Evolutionary conservation across 2,113 vertebrate species (phyloP), one percentile per base, ranked within the genome.

Genomic region (Clarias magur): DNA sequence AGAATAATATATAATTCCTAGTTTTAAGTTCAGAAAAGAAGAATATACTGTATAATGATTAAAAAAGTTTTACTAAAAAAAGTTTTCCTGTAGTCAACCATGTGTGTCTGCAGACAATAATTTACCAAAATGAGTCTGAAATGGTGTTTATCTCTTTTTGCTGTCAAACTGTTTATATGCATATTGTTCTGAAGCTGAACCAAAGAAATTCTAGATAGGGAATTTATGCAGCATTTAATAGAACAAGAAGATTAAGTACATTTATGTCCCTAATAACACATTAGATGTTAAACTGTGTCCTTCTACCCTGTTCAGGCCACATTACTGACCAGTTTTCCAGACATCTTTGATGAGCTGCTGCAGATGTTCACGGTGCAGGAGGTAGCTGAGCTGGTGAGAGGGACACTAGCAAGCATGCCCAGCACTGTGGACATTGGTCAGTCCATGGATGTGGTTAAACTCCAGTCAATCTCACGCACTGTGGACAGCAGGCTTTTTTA

Each of bases 351-450:
- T 0, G 98, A 99, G 93, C 96, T 99, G 88, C 92, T 99, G 90
- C 98, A 98, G 92, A 99, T 99, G 98, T 99, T 99, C 89, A 97
- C 97, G 0, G 97, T 99, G 84, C 97, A 97, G 89, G 98, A 99
- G 84, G 98, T 99, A 54, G 98, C 98, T 0, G 98, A 99, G 93
- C 97, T 99, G 17, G 98, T 98, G 84, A 94, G 98, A 3, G 97
- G 97, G 1, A 98, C 98, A 0, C 94, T 99, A 92, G 97, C 97
- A 80, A 99, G 98, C 94, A 96, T 99, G 96, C 97, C 98, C 78
- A 99, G 97, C 86, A 98, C 97, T 0, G 97, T 98, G 25, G 97
- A 99, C 93, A 97, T 98, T 0, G 98, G 97, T 2, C 98, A 99
- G 89, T 98, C 97, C 0, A 97, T 99, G 97, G 98, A 99, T 2